Base-by-base conservation (phyloP, 1,140 invertebrate species). In the Drosophila persimilis region DNA sequence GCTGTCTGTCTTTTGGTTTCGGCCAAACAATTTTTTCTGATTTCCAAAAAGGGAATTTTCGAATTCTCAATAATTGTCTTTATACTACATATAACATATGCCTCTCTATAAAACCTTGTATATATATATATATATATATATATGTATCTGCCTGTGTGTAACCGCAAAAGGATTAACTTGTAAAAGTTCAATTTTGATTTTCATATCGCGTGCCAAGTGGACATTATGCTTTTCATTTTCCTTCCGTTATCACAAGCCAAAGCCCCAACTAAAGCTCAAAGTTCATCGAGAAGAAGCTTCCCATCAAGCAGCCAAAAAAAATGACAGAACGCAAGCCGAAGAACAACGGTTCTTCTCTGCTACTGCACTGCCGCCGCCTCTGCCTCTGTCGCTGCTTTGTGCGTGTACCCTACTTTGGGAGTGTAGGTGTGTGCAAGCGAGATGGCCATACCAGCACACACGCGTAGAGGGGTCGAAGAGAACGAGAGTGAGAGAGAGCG, bases 151-250 rank as follows among this genome's bases (percentile, higher is more conserved):
- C 54, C 46, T 39, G 24, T 55, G 69, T 57, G 43, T 13, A 65
- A 63, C 71, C 65, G 77, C 59, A 78, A 75, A 88, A 81, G 83
- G 81, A 86, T 86, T 86, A 81, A 86, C 62, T 88, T 86, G 77
- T 88, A 88, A 86, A 39, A 86, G 81, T 88, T 88, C 77, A 86
- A 86, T 86, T 86, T 86, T 88, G 81, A 86, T 86, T 86, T 86
- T 78, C 59, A 59, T 77, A 86, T 86, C 63, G 81, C 81, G 81
- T 86, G 81, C 71, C 74, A 69, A 44, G 46, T 41, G 66, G 48
- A 63, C 73, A 86, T 86, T 81, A 86, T 86, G 59, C 62, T 69
- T 52, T 62, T 77, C 62, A 11, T 13, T 13, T 13, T 39, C 35
- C 35, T 39, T 73, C 65, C 57, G 65, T 69, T 69, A 69, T 55